Percentiles rank a stretch among this genome's conserved stretches.
Conservation (phyloP, 2,113 vertebrate genomes). For the Leptobrachium leishanense region DNA sequence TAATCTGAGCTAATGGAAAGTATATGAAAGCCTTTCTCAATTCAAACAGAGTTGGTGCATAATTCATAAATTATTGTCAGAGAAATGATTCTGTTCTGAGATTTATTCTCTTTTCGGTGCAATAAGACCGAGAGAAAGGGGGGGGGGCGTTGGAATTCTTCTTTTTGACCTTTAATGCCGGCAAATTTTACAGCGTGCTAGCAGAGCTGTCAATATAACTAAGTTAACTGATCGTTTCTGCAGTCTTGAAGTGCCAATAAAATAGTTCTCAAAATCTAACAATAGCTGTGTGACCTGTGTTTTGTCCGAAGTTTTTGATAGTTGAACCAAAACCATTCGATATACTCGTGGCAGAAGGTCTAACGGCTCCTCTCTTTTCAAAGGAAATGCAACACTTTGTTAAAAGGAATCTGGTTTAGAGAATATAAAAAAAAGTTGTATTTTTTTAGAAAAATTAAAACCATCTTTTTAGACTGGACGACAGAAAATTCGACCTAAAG, state of each 20-base stretch:
- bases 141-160: conserved; percentile 68
- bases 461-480: too few relatives aligned
- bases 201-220: conserved; percentile 90
- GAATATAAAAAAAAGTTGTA: too few relatives aligned
- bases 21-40: conserved; percentile 99
- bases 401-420: too few relatives aligned
- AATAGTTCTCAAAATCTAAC: conserved; percentile 72
- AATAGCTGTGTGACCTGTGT: conserved; percentile 57
- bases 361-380: too few relatives aligned
- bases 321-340: too few relatives aligned
- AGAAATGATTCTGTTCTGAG: conserved; percentile 96
- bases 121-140: conserved; percentile 77
- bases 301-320: too few relatives aligned
- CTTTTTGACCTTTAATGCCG: conserved; percentile 92
- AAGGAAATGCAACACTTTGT: too few relatives aligned
- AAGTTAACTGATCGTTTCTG: conserved; percentile 87
- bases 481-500: too few relatives aligned
- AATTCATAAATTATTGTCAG: conserved; percentile 99
- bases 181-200: conserved; percentile 83
- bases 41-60: conserved; percentile 97
- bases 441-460: too few relatives aligned
- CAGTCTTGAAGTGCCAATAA: conserved; percentile 71
- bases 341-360: too few relatives aligned
- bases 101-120: conserved; percentile 89
- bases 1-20: conserved; percentile 99